These are phyloP conservation scores for Craseonycteris thonglongyai DNA, from an alignment of 2,113 vertebrate genomes.

Conservation along the genomic window DNA sequence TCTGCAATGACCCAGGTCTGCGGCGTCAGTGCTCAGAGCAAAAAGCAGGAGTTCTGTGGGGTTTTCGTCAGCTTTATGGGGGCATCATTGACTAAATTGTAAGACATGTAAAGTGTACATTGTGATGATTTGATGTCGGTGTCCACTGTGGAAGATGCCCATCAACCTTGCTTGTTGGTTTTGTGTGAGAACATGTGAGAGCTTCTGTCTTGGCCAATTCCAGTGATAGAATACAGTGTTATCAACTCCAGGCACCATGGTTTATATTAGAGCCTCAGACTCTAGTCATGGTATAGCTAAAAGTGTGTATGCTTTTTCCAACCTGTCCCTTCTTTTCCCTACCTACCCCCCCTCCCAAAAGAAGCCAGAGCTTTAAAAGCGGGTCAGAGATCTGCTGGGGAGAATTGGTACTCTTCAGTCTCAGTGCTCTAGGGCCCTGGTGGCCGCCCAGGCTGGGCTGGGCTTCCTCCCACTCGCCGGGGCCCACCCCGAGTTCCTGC, in stretches of 20 bases:
- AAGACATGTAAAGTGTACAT: not conserved
- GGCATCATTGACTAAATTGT: not conserved
- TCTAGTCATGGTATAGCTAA: not conserved
- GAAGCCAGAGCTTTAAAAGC: not conserved
- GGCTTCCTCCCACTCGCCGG: not conserved
- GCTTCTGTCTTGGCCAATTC: not conserved
- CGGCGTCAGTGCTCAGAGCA: not conserved
- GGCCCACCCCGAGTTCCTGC: not conserved
- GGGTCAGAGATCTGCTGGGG: rapidly evolving
- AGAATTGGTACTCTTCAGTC: not conserved
- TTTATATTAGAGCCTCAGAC: not conserved
- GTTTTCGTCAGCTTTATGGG: not conserved
- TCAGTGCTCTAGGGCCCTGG: not conserved
- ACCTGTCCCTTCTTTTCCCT: not conserved
- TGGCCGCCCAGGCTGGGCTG: not conserved
- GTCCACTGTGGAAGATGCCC: not conserved
- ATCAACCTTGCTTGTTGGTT: not conserved
- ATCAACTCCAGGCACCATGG: not conserved
- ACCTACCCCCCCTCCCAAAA: not conserved
- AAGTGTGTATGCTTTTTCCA: not conserved
- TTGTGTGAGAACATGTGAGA: not conserved
- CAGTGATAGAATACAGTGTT: not conserved
- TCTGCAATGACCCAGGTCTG: not conserved
- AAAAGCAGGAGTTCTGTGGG: not conserved
- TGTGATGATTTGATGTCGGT: not conserved